Base-by-base conservation (phyloP, 2,888 invertebrate genomes). In the Pyrgus malvae region DNA sequence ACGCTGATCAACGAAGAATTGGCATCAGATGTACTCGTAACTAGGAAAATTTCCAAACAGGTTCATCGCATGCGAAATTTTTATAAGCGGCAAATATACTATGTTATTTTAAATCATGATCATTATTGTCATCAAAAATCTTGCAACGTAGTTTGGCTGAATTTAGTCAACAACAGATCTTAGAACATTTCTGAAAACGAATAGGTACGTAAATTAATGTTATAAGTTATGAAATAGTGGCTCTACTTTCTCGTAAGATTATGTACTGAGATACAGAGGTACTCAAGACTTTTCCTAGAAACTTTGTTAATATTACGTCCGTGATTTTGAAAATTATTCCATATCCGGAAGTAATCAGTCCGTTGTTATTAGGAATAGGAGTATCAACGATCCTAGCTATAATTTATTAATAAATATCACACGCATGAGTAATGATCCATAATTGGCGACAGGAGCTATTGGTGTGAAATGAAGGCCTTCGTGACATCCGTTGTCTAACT, bases 401-500 rank as follows among this genome's bases (percentile, higher is more conserved):
- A 23, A 31, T 45, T 76, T 79, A 80, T 82, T 76, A 79, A 81
- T 84, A 80, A 79, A 74, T 80, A 80, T 78, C 73, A 79, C 78
- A 83, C 80, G 81, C 68, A 70, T 84, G 80, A 83, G 76, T 83
- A 83, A 85, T 84, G 80, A 66, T 66, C 83, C 83, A 66, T 88
- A 88, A 83, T 87, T 84, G 88, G 86, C 66, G 73, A 75, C 83
- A 77, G 75, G 75, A 76, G 80, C 80, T 83, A 83, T 86, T 83
- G 78, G 76, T 72, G 74, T 72, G 68, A 74, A 83, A 78, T 81
- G 74, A 83, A 80, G 17, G 76, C 76, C 79, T 70, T 74, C 87
- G 86, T 87, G 88, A 87, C 86, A 87, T 87, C 88, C 88, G 88
- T 72, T 65, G 62, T 59, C 66, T 83, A 82, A 84, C 85, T 77